Evolutionary conservation across 37 sponge, comb jelly and placozoan species (phyloP).

Genomic region (Oopsacas minuta): DNA sequence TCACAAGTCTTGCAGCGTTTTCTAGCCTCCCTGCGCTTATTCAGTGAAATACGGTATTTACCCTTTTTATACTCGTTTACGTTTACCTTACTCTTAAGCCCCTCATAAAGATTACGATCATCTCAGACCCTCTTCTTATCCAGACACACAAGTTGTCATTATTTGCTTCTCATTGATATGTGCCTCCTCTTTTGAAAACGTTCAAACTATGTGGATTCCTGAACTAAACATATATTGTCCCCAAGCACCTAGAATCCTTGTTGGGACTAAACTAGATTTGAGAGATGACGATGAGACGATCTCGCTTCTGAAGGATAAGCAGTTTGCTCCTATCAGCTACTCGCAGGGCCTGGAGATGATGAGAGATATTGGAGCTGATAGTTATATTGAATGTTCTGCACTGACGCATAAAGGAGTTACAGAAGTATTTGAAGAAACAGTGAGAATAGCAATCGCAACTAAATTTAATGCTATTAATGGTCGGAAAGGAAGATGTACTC

Average conservation of each 20-base stretch:
- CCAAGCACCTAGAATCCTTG: constrained; percentile 93
- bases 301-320: constrained; percentile 88
- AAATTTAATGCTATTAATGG: no score
- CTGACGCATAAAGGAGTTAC: constrained; percentile 86
- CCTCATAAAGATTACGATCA: not conserved
- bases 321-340: constrained; percentile 73
- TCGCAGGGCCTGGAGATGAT: constrained; percentile 87
- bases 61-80: no score
- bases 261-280: constrained; percentile 95
- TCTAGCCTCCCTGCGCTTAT: no score
- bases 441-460: constrained; percentile 35
- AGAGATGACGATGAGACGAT: constrained; percentile 94
- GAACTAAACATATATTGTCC: constrained; percentile 98
- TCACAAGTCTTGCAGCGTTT: no score
- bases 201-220: constrained; percentile 89
- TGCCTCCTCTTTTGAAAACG: constrained; percentile 95
- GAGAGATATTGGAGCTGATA: constrained; percentile 89
- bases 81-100: no score
- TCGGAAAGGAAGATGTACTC: no score
- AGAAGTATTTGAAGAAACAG: constrained; percentile 45
- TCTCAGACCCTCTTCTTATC: not conserved
- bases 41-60: no score
- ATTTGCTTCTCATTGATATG: constrained; percentile 91
- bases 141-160: constrained; percentile 70
- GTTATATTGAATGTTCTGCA: constrained; percentile 97